Conservation (phyloP, 2,113 vertebrate species). For the Oreotrochilus melanogaster region DNA sequence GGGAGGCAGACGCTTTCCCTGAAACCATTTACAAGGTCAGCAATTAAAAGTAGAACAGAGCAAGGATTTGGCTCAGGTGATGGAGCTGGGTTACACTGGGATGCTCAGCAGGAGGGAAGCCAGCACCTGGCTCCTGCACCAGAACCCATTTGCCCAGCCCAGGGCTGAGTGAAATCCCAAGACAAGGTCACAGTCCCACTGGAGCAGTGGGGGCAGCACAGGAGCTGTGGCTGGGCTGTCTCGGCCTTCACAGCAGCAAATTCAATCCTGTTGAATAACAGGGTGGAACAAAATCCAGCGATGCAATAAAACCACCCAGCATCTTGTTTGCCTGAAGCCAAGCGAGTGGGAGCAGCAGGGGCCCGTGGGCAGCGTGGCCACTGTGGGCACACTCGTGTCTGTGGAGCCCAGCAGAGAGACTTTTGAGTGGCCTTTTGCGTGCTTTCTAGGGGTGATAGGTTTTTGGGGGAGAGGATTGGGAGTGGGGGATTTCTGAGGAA, state of each 20-base stretch:
- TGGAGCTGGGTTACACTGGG: rapidly evolving
- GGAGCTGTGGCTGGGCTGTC: background rate
- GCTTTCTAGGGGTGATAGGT: background rate
- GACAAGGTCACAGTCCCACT: constrained; percentile 27
- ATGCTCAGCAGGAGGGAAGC: background rate
- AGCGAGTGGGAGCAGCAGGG: background rate
- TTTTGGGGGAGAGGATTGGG: constrained; percentile 14
- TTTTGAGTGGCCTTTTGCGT: background rate
- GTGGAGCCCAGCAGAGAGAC: background rate
- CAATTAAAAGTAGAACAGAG: background rate
- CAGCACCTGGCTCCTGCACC: rapidly evolving
- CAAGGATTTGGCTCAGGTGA: background rate
- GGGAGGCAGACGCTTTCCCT: background rate
- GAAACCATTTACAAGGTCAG: constrained; percentile 50
- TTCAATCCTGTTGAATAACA: constrained; percentile 38
- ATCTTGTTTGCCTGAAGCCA: constrained; percentile 8
- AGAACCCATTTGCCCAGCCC: background rate
- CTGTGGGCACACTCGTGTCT: background rate
- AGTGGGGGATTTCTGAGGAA: background rate
- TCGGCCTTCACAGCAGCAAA: constrained; percentile 12
- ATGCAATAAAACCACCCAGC: background rate
- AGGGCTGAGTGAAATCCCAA: background rate
- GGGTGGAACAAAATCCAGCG: constrained; percentile 73
- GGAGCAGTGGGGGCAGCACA: background rate
- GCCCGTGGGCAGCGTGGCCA: background rate